Base-by-base conservation (phyloP, 1,140 invertebrate genomes). In the Diabrotica undecimpunctata region DNA sequence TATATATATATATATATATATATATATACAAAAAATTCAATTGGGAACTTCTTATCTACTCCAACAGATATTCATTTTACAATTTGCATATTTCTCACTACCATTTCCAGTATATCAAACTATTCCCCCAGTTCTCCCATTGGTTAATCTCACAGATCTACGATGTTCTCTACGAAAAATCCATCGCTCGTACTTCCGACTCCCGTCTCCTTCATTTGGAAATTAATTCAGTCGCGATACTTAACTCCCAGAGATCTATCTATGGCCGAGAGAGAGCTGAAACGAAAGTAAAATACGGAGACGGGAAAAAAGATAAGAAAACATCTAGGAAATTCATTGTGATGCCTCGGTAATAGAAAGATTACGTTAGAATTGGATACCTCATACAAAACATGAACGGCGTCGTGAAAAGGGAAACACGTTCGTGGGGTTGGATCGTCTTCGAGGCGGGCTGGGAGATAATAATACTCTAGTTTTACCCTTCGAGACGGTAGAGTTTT, bases 261-360 rank as follows among this genome's bases (percentile, higher is more conserved):
- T 54, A 54, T 54, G 12, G 61, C 36, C 13, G 51, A 37, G n/a
- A 25, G 51, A 37, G n/a, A 25, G 11, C 54, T 25, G 11, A 10
- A 38, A 13, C 13, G 25, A 14, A 41, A 14, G 14, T 54, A n/a
- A 12, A 50, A 41, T 37, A 25, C 7, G 61, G 54, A 37, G 35
- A 54, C 54, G 61, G 52, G 52, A 51, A 50, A 57, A 57, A 58
- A 65, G 70, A 71, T 71, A 71, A 71, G 67, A 57, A 25, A 67
- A 66, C 62, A 55, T 59, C 66, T 46, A 66, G 54, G 61, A 68
- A 63, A 71, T 69, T 71, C 70, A 71, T 66, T 67, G 64, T 69
- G 70, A 71, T 69, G 67, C 70, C 63, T 67, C 64, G 64, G 65
- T 71, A 71, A 71, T 71, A 70, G 70, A 71, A 66, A 71, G 70